phyloP scores from a whole-genome alignment of 2,797 vertebrate genomes.

The Lophotriccus pileatus region DNA sequence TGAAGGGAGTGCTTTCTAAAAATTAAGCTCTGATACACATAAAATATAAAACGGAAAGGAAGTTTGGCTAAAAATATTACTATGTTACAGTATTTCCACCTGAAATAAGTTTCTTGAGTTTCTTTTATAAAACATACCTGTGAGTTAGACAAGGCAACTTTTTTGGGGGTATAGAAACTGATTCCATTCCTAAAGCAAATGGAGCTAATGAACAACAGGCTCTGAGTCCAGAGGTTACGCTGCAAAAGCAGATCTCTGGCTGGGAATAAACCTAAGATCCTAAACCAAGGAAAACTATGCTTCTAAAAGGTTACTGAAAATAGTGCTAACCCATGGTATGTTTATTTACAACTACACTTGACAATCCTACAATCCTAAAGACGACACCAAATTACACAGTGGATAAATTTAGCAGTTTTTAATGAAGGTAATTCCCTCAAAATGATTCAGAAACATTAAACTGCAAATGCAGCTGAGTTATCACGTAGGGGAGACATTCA shows the following conservation, averaged over 20 bases:
- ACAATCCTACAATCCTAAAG: not conserved
- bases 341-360: not conserved
- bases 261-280: not conserved
- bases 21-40: not conserved
- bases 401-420: not conserved
- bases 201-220: not conserved
- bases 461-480: not conserved
- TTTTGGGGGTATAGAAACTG: not conserved
- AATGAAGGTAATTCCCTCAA: not conserved
- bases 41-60: not conserved
- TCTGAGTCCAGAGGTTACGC: not conserved
- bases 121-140: not conserved
- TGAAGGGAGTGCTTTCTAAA: not conserved
- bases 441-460: not conserved
- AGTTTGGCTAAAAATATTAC: not conserved
- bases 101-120: not conserved
- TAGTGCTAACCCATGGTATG: not conserved
- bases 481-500: not conserved
- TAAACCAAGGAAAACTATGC: not conserved
- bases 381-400: not conserved
- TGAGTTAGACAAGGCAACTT: not conserved
- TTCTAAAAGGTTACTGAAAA: not conserved
- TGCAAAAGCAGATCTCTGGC: not conserved
- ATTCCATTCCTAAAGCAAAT: not conserved
- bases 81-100: not conserved